Evolutionary conservation across 2,113 vertebrate genomes (phyloP), one percentile per base, ranked within the genome.

Genomic region (Ciconia boyciana): DNA sequence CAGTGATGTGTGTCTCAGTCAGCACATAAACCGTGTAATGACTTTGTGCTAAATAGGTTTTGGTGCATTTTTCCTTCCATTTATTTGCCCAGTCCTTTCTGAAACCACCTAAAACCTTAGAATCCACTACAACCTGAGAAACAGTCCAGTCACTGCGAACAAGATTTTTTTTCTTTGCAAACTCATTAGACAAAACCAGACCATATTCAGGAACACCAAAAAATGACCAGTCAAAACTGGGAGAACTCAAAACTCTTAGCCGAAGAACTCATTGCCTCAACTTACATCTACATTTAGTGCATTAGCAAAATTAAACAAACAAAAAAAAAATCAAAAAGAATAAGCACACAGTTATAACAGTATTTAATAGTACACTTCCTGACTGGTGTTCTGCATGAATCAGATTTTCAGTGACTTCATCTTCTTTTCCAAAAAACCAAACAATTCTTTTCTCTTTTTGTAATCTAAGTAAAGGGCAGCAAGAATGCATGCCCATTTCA

Each of bases 81-180:
- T 78, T 68, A 8, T 62, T 88, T 57, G 5, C 8, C 10, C 22
- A 26, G 14, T 64, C 31, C 25, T 32, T 82, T 70, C 9, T 46
- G n/a, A 79, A 90, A n/a, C 4, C 32, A 79, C 7, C 3, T 8
- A 39, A 81, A 78, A 22, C 7, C 16, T 72, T 70, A 34, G 3
- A 51, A 32, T 20, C n/a, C 34, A 11, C 46, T 55, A 22, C 6
- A 46, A 26, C 9, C 29, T 51, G 7, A 71, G 14, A 25, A 82
- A 46, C 1, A 55, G 13, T 29, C 28, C n/a, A 22, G 44, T 32
- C n/a, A 55, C 26, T 39, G 4, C 0, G 0, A 79, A 21, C 6
- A 49, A 1, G 8, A 9, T 8, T 51, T 36, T 77, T 70, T 82
- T 68, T n/a, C 13, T 43, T 66, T 34, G 71, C 10, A 66, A 26